phyloP scores from a whole-genome alignment of 2,888 invertebrate species.

The Ommatoiulus sabulosus region DNA sequence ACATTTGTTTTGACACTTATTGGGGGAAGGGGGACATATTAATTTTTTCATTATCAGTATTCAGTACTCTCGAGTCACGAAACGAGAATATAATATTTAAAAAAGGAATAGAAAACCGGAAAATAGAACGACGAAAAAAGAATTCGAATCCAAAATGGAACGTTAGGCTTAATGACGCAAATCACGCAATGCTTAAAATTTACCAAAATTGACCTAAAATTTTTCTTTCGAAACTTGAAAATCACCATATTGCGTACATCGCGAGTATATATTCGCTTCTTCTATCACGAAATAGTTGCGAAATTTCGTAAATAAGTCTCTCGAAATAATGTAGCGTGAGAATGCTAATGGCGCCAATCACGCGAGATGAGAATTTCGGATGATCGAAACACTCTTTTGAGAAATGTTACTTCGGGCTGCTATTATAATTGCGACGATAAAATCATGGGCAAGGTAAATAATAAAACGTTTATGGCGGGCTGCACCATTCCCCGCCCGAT shows the following conservation, averaged over 20 bases:
- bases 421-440: background rate
- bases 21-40: no score
- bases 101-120: background rate
- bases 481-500: background rate
- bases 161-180: background rate
- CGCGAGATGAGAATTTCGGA: background rate
- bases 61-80: background rate
- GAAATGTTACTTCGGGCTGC: background rate
- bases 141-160: background rate
- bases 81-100: background rate
- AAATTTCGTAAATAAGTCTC: background rate
- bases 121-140: background rate
- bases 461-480: background rate
- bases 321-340: background rate
- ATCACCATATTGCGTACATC: constrained; percentile 4
- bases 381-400: background rate
- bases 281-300: background rate
- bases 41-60: background rate
- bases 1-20: no score
- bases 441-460: constrained; percentile 14
- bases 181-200: background rate
- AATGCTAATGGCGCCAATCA: constrained; percentile 27
- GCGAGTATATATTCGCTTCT: background rate
- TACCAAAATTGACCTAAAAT: background rate
- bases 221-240: background rate